Base-by-base conservation (phyloP, 2,113 vertebrate species). In the Pangasianodon hypophthalmus region DNA sequence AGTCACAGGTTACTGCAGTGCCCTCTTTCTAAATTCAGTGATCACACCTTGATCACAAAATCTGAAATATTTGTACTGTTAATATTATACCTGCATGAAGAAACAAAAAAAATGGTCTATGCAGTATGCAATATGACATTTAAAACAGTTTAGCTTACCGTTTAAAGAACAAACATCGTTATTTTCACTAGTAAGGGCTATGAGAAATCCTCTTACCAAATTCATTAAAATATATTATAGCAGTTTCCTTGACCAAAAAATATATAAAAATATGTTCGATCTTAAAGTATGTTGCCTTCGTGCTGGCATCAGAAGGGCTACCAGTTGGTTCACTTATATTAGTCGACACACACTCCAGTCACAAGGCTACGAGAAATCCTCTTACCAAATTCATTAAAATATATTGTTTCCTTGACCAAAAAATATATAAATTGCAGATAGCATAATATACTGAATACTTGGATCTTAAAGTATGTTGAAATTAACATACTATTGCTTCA, bases 1-100 rank as follows among this genome's bases (percentile, higher is more conserved):
- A 87, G 97, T 99, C 91, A 99, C 98, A 84, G 98, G 98, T 98
- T 88, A 81, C 71, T 58, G 24, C 24, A 58, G 84, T 54, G 41
- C 5, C 8, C 46, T 7, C 50, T 48, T 87, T 54, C 21, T 64
- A 6, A 6, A 41, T 37, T 50, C 13, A 60, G 9, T 16, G 16
- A 58, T 32, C 62, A 21, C n/a, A 10, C 13, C n/a, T 58, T 41
- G 0, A 60, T 24, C 6, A 41, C 1, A 3, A 60, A 84, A 84
- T 41, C 32, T 60, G 14, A 54, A 52, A 80, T 52, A 18, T 80
- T n/a, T 52, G 8, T 79, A 26, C 7, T 26, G 41, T 24, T 77
- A 46, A 46, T 24, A 46, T 77, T 10, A 77, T 75, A 24, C 7
- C 6, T 44, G 19, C 71, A 75, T 2, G 1, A 44, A 44, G 16